phyloP scores from a whole-genome alignment of 2,888 invertebrate genomes.

The Scaptomyza reducta region DNA sequence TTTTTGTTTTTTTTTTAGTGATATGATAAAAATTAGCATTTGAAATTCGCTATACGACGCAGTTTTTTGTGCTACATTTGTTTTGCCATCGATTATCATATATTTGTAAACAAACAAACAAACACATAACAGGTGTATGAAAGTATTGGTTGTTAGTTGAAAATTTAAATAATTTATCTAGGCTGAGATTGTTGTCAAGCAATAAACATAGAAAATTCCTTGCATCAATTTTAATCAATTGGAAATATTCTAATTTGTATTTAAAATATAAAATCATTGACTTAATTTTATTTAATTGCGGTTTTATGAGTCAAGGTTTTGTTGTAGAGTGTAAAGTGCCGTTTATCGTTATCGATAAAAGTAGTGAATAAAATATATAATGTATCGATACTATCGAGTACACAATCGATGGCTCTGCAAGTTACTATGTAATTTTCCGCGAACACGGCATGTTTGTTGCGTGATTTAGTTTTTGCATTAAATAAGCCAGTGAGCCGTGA shows the following conservation, averaged over 20 bases:
- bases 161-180: background rate
- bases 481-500: constrained; percentile 8
- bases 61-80: constrained; percentile 32
- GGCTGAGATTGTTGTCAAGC: background rate
- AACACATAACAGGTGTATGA: background rate
- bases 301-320: background rate
- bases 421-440: constrained; percentile 35
- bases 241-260: background rate
- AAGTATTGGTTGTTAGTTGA: background rate
- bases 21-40: constrained; percentile 41
- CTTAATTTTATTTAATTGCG: background rate
- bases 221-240: background rate
- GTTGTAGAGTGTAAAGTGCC: constrained; percentile 23
- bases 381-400: constrained; percentile 23
- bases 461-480: constrained; percentile 39
- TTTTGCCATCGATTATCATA: constrained; percentile 5
- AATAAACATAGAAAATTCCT: background rate
- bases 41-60: constrained; percentile 27
- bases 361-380: background rate
- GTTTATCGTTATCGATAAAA: constrained; percentile 25
- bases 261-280: background rate
- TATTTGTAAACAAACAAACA: background rate
- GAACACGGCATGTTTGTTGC: constrained; percentile 56
- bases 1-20: constrained; percentile 28
- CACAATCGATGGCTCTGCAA: constrained; percentile 9